Percentiles rank a stretch among this genome's conserved stretches.
Conservation (phyloP, 2,113 vertebrate genomes). For the Ornithorhynchus anatinus region DNA sequence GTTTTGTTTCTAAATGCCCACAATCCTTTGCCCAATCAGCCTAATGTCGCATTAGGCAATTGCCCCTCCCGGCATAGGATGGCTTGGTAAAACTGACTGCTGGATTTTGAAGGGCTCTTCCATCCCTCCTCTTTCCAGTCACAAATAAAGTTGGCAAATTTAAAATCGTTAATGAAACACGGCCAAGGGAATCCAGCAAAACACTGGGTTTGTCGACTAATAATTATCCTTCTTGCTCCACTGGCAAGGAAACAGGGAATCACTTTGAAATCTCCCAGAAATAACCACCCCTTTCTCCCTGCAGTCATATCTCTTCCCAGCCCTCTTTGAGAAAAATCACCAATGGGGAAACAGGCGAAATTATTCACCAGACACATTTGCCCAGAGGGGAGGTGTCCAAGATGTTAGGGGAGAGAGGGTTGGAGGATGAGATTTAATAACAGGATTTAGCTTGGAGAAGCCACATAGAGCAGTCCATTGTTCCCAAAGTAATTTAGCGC, state of each 20-base stretch:
- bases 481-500: neutral
- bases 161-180: neutral
- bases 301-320: conserved; percentile 22
- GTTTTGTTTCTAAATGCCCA: conserved; percentile 1
- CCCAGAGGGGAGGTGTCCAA: conserved; percentile 48
- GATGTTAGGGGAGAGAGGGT: neutral
- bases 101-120: neutral
- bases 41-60: conserved; percentile 1
- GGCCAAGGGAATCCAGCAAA: neutral
- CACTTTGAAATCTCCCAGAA: conserved; percentile 17
- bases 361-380: conserved; percentile 64
- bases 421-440: conserved; percentile 33
- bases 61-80: conserved; percentile 11
- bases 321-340: conserved; percentile 1
- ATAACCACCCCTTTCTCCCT: neutral
- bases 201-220: conserved; percentile 7
- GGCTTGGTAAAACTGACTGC: conserved; percentile 15
- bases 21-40: conserved; percentile 11
- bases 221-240: neutral
- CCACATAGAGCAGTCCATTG: conserved; percentile 13
- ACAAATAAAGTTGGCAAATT: conserved; percentile 15
- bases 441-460: conserved; percentile 59
- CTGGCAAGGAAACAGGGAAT: neutral
- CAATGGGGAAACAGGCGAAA: conserved; percentile 35
- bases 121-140: neutral